Evolutionary conservation across 2,113 vertebrate genomes (phyloP), one percentile per base, ranked within the genome.

Genomic region (Cynopterus brachyotis): DNA sequence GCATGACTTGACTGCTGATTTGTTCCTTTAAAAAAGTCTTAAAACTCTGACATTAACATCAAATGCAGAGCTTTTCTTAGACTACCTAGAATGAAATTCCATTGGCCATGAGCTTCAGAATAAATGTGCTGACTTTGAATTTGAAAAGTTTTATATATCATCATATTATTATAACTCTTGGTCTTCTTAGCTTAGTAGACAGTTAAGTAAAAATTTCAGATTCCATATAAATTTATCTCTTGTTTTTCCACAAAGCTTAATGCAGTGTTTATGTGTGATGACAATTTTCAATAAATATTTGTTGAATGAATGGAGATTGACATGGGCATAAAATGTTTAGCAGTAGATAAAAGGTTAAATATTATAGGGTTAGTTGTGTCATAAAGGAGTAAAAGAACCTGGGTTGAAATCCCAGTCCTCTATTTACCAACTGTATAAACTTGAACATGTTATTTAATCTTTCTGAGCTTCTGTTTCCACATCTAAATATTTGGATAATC

Each of bases 161-260:
- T 55, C 50, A 81, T 47, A 62, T 47, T 87, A 50, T 69, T 69
- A 13, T 32, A 81, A 53, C 6, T 28, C 40, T 35, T 90, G 40
- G 3, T 75, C 60, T 66, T 78, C 55, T 85, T 66, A 73, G 26
- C 28, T 78, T 73, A 85, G 12, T 20, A 86, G 57, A 64, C 75
- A 47, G 20, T 94, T 47, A 89, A 45, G 28, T 76, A 57, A 59
- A 90, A 91, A 86, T 75, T 85, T 81, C 69, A 86, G 24, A 75
- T 79, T 73, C 19, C 75, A 26, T 73, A 57, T 94, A 64, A 87
- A 84, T 91, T 94, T 59, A 82, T 57, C n/a, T 91, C 28, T 67
- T 28, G 0, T 59, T 67, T 84, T 59, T 32, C 35, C 22, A 57
- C 5, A 92, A 82, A 92, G 35, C 35, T 81, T 55, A 88, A 11